These are phyloP conservation scores for Perca flavescens DNA, from an alignment of 2,113 vertebrate species.

Conservation along the genomic window DNA sequence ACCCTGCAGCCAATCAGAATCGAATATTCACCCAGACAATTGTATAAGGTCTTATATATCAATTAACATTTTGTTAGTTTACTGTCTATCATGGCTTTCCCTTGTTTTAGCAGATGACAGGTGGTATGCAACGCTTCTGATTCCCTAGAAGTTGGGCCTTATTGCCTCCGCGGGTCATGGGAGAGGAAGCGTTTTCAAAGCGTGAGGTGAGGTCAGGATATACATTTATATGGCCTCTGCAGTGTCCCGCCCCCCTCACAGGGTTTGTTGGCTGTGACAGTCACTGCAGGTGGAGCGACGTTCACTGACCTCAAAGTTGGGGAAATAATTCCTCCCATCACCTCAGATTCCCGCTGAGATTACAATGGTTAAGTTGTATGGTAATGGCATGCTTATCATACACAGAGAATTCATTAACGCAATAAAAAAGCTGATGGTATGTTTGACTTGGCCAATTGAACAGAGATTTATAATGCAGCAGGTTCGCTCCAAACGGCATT, in stretches of 20 bases:
- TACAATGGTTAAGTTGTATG: conserved; percentile 30
- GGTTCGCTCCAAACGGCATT: conserved; percentile 49
- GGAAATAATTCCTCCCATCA: conserved; percentile 5
- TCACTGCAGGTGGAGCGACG: conserved; percentile 47
- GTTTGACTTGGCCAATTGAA: conserved; percentile 75
- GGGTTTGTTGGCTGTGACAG: conserved; percentile 22
- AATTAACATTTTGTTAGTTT: not conserved
- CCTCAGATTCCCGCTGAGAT: conserved; percentile 21
- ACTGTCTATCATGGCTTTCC: not conserved
- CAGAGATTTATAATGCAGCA: conserved; percentile 72
- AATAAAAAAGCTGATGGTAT: conserved; percentile 53
- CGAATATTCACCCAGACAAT: too few relatives aligned
- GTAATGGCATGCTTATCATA: conserved; percentile 37
- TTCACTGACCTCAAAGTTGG: conserved; percentile 39
- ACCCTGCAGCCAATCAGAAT: too few relatives aligned
- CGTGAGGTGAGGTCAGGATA: conserved; percentile 29
- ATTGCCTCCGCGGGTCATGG: conserved; percentile 18
- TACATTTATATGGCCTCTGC: conserved; percentile 6
- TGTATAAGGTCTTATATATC: too few relatives aligned
- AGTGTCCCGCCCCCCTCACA: not conserved
- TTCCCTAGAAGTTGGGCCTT: conserved; percentile 2
- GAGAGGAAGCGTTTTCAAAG: conserved; percentile 45
- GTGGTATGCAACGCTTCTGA: conserved; percentile 8
- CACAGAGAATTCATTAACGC: conserved; percentile 66
- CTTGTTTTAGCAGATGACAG: conserved; percentile 12